Conservation (phyloP, 1,140 invertebrate species). For the Nasonia giraulti region DNA sequence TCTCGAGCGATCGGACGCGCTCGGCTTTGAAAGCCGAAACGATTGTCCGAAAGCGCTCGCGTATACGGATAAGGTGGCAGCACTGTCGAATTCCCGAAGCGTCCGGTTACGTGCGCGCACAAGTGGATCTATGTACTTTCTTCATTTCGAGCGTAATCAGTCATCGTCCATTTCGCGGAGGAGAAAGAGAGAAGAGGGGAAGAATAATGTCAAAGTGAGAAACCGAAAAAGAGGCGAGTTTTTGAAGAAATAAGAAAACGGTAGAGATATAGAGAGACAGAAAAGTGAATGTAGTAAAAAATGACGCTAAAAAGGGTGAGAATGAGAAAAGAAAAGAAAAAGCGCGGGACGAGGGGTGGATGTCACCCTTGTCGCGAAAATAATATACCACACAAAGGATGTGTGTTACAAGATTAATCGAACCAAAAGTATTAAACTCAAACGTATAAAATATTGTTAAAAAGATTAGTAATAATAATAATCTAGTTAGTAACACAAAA, state of each 20-base stretch:
- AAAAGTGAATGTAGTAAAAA: constrained; percentile 17
- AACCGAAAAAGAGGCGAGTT: neutral
- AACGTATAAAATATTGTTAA: neutral
- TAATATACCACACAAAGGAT: neutral
- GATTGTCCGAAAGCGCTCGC: too few relatives aligned
- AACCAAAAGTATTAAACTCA: neutral
- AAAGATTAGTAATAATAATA: neutral
- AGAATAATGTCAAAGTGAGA: neutral
- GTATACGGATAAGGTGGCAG: too few relatives aligned
- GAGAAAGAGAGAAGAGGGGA: neutral
- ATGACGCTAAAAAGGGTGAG: neutral
- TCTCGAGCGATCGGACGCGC: neutral
- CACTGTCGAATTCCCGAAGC: too few relatives aligned
- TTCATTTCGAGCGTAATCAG: neutral
- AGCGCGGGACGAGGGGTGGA: neutral
- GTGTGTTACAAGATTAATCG: neutral
- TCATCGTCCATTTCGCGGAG: neutral
- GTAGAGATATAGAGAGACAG: neutral
- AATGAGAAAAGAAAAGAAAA: neutral
- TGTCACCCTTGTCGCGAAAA: neutral
- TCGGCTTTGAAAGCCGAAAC: neutral
- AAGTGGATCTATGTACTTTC: too few relatives aligned
- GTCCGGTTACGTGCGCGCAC: too few relatives aligned
- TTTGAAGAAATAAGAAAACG: neutral
- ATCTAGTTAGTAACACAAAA: neutral